phyloP scores from a whole-genome alignment of 2,888 invertebrate species.

The Hemicrepidius hirtus region DNA sequence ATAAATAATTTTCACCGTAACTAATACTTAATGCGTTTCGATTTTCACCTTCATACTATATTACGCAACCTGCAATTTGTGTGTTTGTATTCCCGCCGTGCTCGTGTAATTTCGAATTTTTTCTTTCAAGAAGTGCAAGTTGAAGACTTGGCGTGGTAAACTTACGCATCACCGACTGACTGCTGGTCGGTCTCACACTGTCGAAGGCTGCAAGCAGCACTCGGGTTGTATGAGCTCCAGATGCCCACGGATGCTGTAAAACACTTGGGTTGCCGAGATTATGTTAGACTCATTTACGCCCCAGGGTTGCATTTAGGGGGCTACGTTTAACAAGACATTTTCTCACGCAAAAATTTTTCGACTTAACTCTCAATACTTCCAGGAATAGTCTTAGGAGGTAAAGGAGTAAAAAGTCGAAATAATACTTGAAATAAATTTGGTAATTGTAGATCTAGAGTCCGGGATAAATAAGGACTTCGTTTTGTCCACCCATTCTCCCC shows the following conservation, averaged over 20 bases:
- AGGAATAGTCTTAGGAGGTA: too few relatives aligned
- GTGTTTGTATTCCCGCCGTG: slow-evolving; percentile 13
- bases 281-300: slow-evolving; percentile 31
- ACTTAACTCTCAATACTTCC: too few relatives aligned
- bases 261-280: slow-evolving; percentile 43
- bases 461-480: too few relatives aligned
- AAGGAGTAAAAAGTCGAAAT: too few relatives aligned
- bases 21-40: slow-evolving; percentile 34
- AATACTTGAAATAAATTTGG: too few relatives aligned
- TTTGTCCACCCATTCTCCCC: too few relatives aligned
- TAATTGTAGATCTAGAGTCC: too few relatives aligned
- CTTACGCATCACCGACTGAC: slow-evolving; percentile 50
- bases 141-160: slow-evolving; percentile 27
- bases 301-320: slow-evolving; percentile 28
- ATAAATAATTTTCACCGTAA: neutral
- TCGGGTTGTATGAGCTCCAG: slow-evolving; percentile 60
- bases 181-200: slow-evolving; percentile 50
- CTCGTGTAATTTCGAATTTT: slow-evolving; percentile 37
- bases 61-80: slow-evolving; percentile 24
- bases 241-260: slow-evolving; percentile 60
- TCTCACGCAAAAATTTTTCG: too few relatives aligned
- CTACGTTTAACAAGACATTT: neutral
- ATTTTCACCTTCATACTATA: slow-evolving; percentile 14
- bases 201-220: slow-evolving; percentile 55
- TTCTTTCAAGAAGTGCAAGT: slow-evolving; percentile 27